Base-by-base conservation (phyloP, 2,888 invertebrate species). In the Philonicus albiceps region DNA sequence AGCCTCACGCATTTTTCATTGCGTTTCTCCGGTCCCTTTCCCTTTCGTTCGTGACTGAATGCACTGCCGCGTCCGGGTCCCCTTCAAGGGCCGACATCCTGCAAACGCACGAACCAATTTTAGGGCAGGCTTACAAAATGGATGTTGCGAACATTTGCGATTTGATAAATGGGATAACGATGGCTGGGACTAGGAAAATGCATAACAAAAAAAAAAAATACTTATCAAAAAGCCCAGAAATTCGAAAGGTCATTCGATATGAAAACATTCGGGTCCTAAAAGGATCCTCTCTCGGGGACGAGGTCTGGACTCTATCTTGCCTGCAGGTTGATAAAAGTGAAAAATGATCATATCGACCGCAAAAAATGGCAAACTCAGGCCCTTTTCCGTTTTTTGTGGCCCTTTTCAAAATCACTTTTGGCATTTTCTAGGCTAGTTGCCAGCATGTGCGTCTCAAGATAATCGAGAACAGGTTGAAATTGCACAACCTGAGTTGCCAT, bases 241-340 rank as follows among this genome's bases (percentile, higher is more conserved):
- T 83, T 34, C 72, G 64, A 43, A 83, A 83, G 64, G 83, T 83
- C 83, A 83, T 83, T 37, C 64, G 34, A 80, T 80, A 49, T 83
- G 49, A 83, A 55, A 83, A 83, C 34, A 34, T 3, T 4, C 19
- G 72, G 83, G 72, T 40, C 64, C 83, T 83, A 83, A 83, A 83
- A 64, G 83, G 83, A 83, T 53, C 53, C 37, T 75, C 37, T 75
- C 75, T 86, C 43, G 27, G 76, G 64, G 22, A 27, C 49, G 64
- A 49, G 83, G 37, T 16, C 72, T 22, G 83, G 83, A 83, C 64
- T 19, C 34, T 72, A 64, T 83, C 31, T 83, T 16, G 8, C 27
- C 55, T 19, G 75, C 86, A 86, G 76, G 76, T 86, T 86, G 86
- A 85, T 85, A 85, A 75, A 85, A 75, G 72, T 85, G 85, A 85